These are phyloP conservation scores for Mythimna lalbum DNA, from an alignment of 2,888 invertebrate species.

Conservation along the genomic window DNA sequence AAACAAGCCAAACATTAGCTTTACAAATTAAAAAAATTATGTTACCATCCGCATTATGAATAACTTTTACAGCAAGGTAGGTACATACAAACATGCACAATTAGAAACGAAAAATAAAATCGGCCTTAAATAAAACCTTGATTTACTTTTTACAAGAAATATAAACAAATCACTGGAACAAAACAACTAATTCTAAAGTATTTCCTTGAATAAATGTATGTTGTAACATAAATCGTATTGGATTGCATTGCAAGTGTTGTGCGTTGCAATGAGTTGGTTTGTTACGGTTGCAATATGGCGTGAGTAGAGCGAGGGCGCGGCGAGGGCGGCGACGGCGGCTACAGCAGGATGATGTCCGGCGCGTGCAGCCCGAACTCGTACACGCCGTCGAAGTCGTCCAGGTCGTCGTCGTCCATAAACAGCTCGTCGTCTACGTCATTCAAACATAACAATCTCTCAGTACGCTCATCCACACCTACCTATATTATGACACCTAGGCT, in stretches of 20 bases:
- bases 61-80: slow-evolving; percentile 45
- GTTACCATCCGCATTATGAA: slow-evolving; percentile 46
- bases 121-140: slow-evolving; percentile 57
- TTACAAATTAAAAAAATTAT: slow-evolving; percentile 53
- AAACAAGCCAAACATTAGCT: slow-evolving; percentile 42
- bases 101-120: slow-evolving; percentile 57
- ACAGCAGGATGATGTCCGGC: slow-evolving; percentile 77
- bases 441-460: neutral
- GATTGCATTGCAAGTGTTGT: slow-evolving; percentile 43
- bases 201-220: slow-evolving; percentile 48
- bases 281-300: slow-evolving; percentile 47
- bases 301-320: slow-evolving; percentile 30
- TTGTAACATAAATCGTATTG: slow-evolving; percentile 54
- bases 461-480: neutral
- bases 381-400: slow-evolving; percentile 75
- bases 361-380: slow-evolving; percentile 72
- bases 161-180: slow-evolving; percentile 65
- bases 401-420: slow-evolving; percentile 78
- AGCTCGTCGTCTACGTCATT: slow-evolving; percentile 75
- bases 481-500: neutral
- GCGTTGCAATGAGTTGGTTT: slow-evolving; percentile 44
- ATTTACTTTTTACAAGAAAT: slow-evolving; percentile 63
- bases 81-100: slow-evolving; percentile 58
- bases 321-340: slow-evolving; percentile 22
- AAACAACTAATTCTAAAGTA: slow-evolving; percentile 69